Conservation (phyloP, 1,140 invertebrate species). For the Lerema accius region DNA sequence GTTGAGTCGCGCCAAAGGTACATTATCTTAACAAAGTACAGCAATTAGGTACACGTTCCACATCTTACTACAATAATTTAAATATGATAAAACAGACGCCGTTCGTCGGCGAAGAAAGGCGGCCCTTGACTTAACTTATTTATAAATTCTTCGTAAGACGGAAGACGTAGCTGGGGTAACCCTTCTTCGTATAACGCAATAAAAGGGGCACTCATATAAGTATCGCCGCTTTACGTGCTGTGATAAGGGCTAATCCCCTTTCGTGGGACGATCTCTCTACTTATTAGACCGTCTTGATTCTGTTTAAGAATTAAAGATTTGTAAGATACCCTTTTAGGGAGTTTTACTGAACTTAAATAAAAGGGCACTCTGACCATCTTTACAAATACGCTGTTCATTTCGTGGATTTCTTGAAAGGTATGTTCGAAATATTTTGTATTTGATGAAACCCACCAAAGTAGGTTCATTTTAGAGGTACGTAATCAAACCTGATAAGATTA, state of each 20-base stretch:
- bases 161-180: slow-evolving; percentile 58
- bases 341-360: slow-evolving; percentile 26
- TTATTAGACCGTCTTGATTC: slow-evolving; percentile 40
- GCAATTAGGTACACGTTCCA: slow-evolving; percentile 83
- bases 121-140: slow-evolving; percentile 75
- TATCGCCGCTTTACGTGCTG: slow-evolving; percentile 73
- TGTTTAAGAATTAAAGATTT: slow-evolving; percentile 36
- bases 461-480: not conserved
- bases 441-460: not conserved
- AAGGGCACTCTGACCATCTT: slow-evolving; percentile 30
- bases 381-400: slow-evolving; percentile 13
- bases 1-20: slow-evolving; percentile 80
- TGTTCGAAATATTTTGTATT: not conserved
- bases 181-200: slow-evolving; percentile 80
- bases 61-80: slow-evolving; percentile 83
- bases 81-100: slow-evolving; percentile 81
- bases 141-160: slow-evolving; percentile 78
- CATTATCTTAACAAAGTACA: slow-evolving; percentile 83
- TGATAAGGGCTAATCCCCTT: slow-evolving; percentile 76
- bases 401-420: not conserved
- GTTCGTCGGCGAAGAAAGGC: slow-evolving; percentile 68
- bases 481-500: too few relatives aligned
- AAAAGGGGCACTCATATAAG: slow-evolving; percentile 81
- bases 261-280: slow-evolving; percentile 51
- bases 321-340: slow-evolving; percentile 30